These are phyloP conservation scores for Ophiodon elongatus DNA, from an alignment of 2,113 vertebrate genomes.

Conservation along the genomic window DNA sequence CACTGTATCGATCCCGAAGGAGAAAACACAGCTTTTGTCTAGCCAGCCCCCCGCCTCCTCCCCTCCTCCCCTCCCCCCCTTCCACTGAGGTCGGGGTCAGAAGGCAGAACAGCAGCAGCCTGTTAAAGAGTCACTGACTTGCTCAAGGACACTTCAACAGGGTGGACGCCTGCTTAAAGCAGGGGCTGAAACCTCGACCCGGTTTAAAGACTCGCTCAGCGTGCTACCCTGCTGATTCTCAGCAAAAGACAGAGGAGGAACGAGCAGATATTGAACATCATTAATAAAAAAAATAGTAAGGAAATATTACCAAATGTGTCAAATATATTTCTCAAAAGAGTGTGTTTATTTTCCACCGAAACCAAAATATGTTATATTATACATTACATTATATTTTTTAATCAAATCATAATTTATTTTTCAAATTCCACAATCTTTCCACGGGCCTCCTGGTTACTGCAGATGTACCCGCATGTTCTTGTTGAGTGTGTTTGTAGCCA, in stretches of 20 bases:
- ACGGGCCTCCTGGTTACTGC: neutral
- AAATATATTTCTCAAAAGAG: no score
- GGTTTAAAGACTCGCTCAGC: slow-evolving; percentile 24
- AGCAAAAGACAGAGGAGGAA: no score
- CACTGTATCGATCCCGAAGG: slow-evolving; percentile 61
- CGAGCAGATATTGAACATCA: no score
- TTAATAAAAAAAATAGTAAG: no score
- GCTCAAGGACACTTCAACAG: slow-evolving; percentile 65
- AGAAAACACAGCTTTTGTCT: slow-evolving; percentile 50
- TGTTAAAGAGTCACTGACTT: slow-evolving; percentile 56
- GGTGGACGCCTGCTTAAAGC: slow-evolving; percentile 15
- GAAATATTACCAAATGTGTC: no score
- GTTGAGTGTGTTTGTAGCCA: neutral
- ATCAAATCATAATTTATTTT: neutral
- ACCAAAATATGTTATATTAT: neutral
- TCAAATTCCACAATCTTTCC: neutral
- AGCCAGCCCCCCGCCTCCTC: neutral
- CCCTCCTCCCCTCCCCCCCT: neutral
- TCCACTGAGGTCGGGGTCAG: slow-evolving; percentile 48
- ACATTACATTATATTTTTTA: neutral
- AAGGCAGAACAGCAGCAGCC: slow-evolving; percentile 24
- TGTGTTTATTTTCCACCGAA: neutral
- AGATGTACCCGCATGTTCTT: neutral
- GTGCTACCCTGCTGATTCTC: slow-evolving; percentile 7
- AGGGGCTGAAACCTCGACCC: neutral